Evolutionary conservation across 2,113 vertebrate species (phyloP).

Genomic region (Coptodon bakossiorum): DNA sequence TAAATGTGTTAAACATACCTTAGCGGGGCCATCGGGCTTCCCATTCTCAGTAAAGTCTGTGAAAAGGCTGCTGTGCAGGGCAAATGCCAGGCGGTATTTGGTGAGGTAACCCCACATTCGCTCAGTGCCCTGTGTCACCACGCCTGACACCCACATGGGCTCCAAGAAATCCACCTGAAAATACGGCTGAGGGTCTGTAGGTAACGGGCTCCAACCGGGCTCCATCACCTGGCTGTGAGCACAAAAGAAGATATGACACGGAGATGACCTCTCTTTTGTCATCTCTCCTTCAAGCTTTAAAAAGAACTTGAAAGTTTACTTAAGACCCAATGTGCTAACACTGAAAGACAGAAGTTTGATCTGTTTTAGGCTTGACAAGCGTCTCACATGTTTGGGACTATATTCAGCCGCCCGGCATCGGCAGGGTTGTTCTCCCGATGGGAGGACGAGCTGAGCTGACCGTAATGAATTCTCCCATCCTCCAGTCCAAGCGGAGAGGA

Average conservation of each 20-base stretch:
- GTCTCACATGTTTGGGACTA: constrained; percentile 75
- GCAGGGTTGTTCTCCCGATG: constrained; percentile 74
- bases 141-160: constrained; percentile 76
- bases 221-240: constrained; percentile 67
- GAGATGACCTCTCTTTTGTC: accelerated
- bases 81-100: constrained; percentile 72
- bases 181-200: constrained; percentile 67
- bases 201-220: constrained; percentile 78
- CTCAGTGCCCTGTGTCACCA: constrained; percentile 75
- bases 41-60: constrained; percentile 60
- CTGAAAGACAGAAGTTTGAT: not conserved
- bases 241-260: not conserved
- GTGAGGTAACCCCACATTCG: constrained; percentile 69
- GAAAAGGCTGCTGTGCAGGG: constrained; percentile 60
- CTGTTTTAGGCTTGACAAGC: not conserved
- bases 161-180: constrained; percentile 79
- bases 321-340: not conserved
- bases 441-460: constrained; percentile 77
- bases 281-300: not conserved
- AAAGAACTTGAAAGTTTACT: not conserved
- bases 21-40: constrained; percentile 4
- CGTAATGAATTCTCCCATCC: constrained; percentile 72
- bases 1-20: constrained; percentile 46
- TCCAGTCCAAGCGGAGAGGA: constrained; percentile 75
- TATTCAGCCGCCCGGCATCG: constrained; percentile 76